Evolutionary conservation across 2,113 vertebrate species (phyloP), one percentile per base, ranked within the genome.

Genomic region (Oreotrochilus melanogaster): DNA sequence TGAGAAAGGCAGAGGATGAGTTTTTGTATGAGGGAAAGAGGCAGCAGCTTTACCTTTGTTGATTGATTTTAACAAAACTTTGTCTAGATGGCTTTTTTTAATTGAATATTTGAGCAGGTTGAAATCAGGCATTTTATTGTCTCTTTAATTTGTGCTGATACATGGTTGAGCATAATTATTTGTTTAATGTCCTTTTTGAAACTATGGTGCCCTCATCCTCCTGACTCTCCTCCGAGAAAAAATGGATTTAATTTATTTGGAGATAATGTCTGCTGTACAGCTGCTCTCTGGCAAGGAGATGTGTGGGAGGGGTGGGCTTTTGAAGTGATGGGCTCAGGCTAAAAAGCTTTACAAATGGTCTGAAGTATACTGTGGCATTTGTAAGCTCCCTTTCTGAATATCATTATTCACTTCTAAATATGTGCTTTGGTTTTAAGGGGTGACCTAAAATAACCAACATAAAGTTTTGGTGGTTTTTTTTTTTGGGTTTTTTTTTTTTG

Each of bases 141-240:
- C 67, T 70, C 64, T 92, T 86, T 94, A 80, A 92, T 92, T 95
- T 93, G 64, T 86, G 64, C 89, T 86, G 80, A 84, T 89, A 92
- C 1, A 0, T 92, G 60, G 61, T 74, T 94, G 84, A 78, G 43
- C 56, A 74, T 94, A 93, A 92, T 92, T 79, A 90, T 95, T 96
- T 96, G 39, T 93, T 89, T 90, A 86, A 91, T 89, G 64, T 27
- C 39, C 28, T 43, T 66, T 90, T 83, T 22, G 42, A 88, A 93
- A 94, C 47, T 53, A 18, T 43, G 12, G 37, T 92, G 72, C 84
- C 65, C 76, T 95, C 56, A 37, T 73, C 58, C 31, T 72, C 39
- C 50, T 95, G 94, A 92, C 89, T 78, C 56, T 91, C 21, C 53
- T 80, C 86, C 64, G 78, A 81, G 47, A 65, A 88, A 62, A 71